Evolutionary conservation across 2,113 vertebrate genomes (phyloP).

Genomic region (Pungitius pungitius): DNA sequence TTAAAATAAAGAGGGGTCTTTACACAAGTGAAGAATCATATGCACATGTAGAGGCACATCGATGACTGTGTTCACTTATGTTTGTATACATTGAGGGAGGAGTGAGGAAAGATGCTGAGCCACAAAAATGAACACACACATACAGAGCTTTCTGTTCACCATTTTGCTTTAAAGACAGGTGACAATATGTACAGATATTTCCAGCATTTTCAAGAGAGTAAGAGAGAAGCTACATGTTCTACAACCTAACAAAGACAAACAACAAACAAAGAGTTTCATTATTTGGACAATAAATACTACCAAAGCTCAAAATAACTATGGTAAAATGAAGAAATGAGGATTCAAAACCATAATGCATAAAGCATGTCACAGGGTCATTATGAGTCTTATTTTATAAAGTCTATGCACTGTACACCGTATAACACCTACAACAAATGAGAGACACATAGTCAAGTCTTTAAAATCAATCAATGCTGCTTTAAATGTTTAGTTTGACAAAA

Average conservation of each 20-base stretch:
- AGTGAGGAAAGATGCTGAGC: constrained; percentile 17
- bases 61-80: constrained; percentile 26
- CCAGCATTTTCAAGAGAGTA: background rate
- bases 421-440: background rate
- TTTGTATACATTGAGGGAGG: constrained; percentile 1
- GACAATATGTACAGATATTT: background rate
- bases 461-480: background rate
- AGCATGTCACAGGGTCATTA: background rate
- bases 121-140: background rate
- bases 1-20: constrained; percentile 48
- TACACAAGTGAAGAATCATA: constrained; percentile 6
- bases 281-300: too few relatives aligned
- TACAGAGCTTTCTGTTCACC: background rate
- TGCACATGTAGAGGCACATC: constrained; percentile 37
- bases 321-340: background rate
- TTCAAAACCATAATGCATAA: background rate
- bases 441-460: background rate
- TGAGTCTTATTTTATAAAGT: background rate
- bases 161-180: background rate
- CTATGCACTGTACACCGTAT: background rate
- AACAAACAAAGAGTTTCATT: too few relatives aligned
- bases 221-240: background rate
- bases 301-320: background rate
- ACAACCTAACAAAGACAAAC: background rate
- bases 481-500: background rate